Evolutionary conservation across 2,113 vertebrate species (phyloP).

Genomic region (Zosterops pallidus): DNA sequence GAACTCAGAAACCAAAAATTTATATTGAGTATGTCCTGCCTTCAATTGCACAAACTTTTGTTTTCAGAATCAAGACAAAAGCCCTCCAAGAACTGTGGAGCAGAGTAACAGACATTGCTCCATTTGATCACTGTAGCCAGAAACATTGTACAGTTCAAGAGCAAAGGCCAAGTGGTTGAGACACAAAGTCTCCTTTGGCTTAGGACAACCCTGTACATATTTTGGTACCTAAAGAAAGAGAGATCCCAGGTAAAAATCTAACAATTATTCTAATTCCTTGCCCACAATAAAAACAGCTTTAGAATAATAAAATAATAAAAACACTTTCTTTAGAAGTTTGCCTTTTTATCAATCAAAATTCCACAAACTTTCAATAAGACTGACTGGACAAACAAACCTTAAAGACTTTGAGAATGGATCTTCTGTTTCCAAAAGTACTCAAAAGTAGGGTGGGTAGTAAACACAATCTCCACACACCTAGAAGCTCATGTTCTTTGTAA

Average conservation of each 20-base stretch:
- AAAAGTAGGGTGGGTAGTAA: not conserved
- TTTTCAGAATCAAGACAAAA: not conserved
- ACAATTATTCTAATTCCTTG: not conserved
- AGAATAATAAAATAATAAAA: not conserved
- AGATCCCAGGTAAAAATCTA: not conserved
- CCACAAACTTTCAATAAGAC: not conserved
- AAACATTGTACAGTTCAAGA: not conserved
- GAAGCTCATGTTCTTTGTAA: not conserved
- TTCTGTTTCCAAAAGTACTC: not conserved
- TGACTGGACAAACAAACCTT: not conserved
- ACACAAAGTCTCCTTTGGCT: not conserved
- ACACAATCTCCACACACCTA: not conserved
- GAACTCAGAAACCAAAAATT: not conserved
- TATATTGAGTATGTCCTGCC: not conserved
- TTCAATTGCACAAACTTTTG: not conserved
- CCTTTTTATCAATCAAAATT: not conserved
- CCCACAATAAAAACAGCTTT: not conserved
- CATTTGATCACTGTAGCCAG: not conserved
- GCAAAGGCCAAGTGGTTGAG: not conserved
- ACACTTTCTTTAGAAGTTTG: not conserved
- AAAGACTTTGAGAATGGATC: not conserved
- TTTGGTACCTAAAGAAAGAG: not conserved
- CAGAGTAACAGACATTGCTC: not conserved
- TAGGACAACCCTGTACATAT: not conserved
- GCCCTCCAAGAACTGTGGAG: not conserved